Percentiles rank a stretch among this genome's conserved stretches.
phyloP scores from a whole-genome alignment of 1,140 invertebrate genomes.

The Drosophila parvula region DNA sequence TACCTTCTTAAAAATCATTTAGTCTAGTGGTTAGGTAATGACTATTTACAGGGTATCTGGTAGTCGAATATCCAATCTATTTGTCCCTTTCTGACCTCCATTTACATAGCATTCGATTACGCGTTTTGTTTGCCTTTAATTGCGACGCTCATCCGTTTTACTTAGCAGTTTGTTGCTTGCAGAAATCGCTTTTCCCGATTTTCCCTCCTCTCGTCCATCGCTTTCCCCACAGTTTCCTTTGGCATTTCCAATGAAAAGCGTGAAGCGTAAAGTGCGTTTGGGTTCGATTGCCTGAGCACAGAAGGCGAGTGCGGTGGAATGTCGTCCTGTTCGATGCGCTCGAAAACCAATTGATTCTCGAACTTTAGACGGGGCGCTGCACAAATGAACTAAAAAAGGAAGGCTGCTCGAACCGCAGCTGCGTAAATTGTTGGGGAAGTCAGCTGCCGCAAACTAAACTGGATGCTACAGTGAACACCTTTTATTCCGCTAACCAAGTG shows the following conservation, averaged over 20 bases:
- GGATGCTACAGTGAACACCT: neutral
- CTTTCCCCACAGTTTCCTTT: conserved; percentile 13
- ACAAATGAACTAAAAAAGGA: conserved; percentile 20
- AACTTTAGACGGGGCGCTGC: conserved; percentile 24
- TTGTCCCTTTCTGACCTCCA: conserved; percentile 8
- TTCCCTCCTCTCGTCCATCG: neutral
- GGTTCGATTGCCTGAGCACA: conserved; percentile 33
- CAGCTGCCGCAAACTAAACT: neutral
- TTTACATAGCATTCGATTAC: conserved; percentile 75
- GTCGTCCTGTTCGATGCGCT: conserved; percentile 14
- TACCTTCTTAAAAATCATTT: no score
- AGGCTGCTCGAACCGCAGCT: conserved; percentile 1
- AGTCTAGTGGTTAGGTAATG: no score
- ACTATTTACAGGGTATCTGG: conserved; percentile 6
- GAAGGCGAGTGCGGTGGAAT: conserved; percentile 17
- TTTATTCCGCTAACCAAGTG: neutral
- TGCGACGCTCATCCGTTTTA: conserved; percentile 63
- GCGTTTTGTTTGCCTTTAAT: conserved; percentile 74
- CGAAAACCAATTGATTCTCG: conserved; percentile 39
- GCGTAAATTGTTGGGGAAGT: conserved; percentile 2
- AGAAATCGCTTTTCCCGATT: conserved; percentile 1
- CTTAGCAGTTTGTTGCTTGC: conserved; percentile 42
- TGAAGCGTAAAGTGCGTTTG: conserved; percentile 47
- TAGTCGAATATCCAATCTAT: neutral
- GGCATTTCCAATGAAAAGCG: conserved; percentile 33